Percentiles rank a stretch among this genome's conserved stretches.
These are phyloP conservation scores for Macrophya alboannulata DNA, from an alignment of 2,888 invertebrate genomes.

Conservation along the genomic window DNA sequence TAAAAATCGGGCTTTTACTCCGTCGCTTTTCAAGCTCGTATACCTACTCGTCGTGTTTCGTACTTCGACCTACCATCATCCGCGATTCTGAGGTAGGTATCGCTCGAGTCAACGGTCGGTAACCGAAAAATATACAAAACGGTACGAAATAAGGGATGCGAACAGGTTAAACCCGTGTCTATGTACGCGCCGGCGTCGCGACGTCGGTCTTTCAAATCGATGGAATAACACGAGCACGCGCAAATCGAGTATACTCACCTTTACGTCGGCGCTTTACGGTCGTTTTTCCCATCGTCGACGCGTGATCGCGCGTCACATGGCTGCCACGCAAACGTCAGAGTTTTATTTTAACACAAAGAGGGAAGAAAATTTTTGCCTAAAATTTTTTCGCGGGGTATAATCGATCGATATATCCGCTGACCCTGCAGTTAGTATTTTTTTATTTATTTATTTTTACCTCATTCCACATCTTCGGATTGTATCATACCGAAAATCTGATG, in stretches of 20 bases:
- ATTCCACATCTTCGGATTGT: no score
- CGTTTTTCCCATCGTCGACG: constrained; percentile 63
- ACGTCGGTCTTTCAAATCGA: constrained; percentile 35
- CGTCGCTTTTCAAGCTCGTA: not conserved
- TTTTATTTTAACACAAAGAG: not conserved
- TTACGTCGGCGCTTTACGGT: constrained; percentile 31
- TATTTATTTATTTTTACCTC: no score
- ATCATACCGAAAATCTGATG: not conserved
- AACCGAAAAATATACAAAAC: not conserved
- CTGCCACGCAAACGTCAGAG: constrained; percentile 66
- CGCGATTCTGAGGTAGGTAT: not conserved
- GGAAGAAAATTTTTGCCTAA: not conserved
- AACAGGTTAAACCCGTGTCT: not conserved
- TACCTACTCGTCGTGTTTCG: not conserved
- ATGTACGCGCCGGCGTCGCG: constrained; percentile 7
- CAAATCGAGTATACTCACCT: not conserved
- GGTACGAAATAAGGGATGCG: not conserved
- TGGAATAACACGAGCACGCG: constrained; percentile 47
- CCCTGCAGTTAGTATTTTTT: no score
- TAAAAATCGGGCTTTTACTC: not conserved
- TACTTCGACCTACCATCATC: not conserved
- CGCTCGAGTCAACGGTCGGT: not conserved
- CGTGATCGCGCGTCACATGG: constrained; percentile 70
- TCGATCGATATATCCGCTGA: not conserved
- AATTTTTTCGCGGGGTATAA: not conserved